phyloP scores from a whole-genome alignment of 1,140 invertebrate species.

The Plectrocnemia conspersa region DNA sequence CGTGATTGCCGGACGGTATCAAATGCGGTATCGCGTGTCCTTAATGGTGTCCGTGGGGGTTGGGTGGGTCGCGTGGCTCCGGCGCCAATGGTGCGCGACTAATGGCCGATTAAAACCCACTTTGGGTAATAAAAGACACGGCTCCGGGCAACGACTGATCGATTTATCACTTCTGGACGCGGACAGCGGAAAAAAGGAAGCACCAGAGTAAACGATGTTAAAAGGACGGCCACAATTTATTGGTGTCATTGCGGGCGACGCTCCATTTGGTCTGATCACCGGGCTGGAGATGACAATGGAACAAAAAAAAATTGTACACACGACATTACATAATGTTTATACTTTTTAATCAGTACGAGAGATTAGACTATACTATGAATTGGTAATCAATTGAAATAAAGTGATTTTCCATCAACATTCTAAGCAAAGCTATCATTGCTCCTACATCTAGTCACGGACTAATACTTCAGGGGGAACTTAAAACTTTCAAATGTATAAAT shows the following conservation, averaged over 20 bases:
- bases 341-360: too few relatives aligned
- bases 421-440: too few relatives aligned
- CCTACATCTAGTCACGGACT: too few relatives aligned
- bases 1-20: too few relatives aligned
- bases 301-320: too few relatives aligned
- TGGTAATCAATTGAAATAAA: too few relatives aligned
- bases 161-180: conserved; percentile 15
- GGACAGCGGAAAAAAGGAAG: conserved; percentile 22
- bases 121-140: conserved; percentile 27
- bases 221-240: conserved; percentile 20
- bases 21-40: conserved; percentile 3
- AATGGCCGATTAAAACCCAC: conserved; percentile 32
- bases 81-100: conserved; percentile 24
- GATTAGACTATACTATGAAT: too few relatives aligned
- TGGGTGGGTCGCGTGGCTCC: conserved; percentile 12
- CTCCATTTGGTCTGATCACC: conserved; percentile 8
- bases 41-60: conserved; percentile 5
- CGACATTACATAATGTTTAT: too few relatives aligned
- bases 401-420: too few relatives aligned
- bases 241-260: conserved; percentile 16
- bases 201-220: conserved; percentile 5
- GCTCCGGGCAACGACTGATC: conserved; percentile 1
- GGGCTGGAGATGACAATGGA: too few relatives aligned
- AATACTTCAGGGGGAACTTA: too few relatives aligned
- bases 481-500: too few relatives aligned